Evolutionary conservation across 2,113 vertebrate genomes (phyloP).

Genomic region (Centropristis striata): DNA sequence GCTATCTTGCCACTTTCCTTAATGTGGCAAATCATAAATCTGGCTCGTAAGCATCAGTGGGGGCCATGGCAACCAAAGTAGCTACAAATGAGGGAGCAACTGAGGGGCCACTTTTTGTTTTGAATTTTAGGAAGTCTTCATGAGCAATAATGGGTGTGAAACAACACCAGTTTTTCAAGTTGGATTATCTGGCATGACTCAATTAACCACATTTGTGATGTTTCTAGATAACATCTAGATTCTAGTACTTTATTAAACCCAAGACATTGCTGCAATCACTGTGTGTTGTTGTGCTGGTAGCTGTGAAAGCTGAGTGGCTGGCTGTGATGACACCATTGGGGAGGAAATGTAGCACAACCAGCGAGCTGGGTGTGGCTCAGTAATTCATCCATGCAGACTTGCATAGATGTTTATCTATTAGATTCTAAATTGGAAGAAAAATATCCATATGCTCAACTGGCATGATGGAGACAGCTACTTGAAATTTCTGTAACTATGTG

Average conservation of each 20-base stretch:
- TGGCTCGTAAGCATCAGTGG: neutral
- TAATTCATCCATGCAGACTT: neutral
- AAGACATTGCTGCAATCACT: neutral
- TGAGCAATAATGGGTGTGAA: neutral
- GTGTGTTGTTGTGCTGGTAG: neutral
- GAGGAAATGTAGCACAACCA: neutral
- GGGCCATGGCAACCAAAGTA: slow-evolving; percentile 34
- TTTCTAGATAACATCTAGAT: slow-evolving; percentile 15
- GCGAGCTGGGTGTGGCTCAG: neutral
- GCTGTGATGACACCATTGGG: neutral
- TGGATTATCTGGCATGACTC: slow-evolving; percentile 21
- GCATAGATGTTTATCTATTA: neutral
- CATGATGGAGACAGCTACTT: neutral
- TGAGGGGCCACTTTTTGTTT: neutral
- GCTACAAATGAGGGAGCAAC: neutral
- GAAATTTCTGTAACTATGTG: neutral
- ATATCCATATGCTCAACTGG: neutral
- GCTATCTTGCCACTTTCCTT: neutral
- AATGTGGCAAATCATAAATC: slow-evolving; percentile 1
- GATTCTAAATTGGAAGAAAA: slow-evolving; percentile 20
- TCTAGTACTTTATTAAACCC: slow-evolving; percentile 7
- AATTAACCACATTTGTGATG: slow-evolving; percentile 3
- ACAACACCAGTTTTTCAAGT: neutral
- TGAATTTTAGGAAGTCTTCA: neutral
- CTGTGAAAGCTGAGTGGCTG: slow-evolving; percentile 8